Evolutionary conservation across 2,888 invertebrate species (phyloP).

Genomic region (Psococerastis gibbosa): DNA sequence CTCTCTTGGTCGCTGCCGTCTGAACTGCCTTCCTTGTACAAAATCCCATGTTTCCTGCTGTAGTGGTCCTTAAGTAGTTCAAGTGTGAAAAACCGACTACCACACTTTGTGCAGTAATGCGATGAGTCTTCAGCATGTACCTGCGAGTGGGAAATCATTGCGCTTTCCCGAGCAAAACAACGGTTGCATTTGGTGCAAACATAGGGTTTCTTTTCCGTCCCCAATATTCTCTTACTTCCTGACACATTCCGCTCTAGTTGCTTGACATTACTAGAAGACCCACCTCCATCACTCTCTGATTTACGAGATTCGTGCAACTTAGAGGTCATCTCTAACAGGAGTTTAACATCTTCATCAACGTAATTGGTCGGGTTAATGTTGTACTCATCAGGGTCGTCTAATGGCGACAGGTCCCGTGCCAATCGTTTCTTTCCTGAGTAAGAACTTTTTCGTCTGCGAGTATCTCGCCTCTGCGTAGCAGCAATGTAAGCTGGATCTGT

Average conservation of each 20-base stretch:
- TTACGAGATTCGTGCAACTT: constrained; percentile 14
- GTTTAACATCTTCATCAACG: constrained; percentile 29
- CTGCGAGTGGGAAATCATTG: constrained; percentile 44
- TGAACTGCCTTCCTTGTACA: constrained; percentile 22
- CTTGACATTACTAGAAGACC: too few species aligned
- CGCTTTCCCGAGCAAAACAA: constrained; percentile 65
- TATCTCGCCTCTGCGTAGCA: too few species aligned
- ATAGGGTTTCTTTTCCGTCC: constrained; percentile 39
- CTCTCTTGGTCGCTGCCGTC: constrained; percentile 38
- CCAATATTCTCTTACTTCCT: too few species aligned
- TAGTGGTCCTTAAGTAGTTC: constrained; percentile 38
- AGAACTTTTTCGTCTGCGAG: too few species aligned
- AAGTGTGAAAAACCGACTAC: constrained; percentile 62
- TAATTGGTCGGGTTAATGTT: constrained; percentile 22
- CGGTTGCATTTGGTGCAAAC: constrained; percentile 60
- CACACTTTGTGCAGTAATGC: constrained; percentile 57
- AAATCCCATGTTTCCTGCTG: constrained; percentile 34
- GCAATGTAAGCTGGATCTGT: too few species aligned
- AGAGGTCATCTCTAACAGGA: constrained; percentile 29
- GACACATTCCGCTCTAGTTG: too few species aligned
- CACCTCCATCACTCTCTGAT: not conserved
- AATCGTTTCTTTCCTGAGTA: too few species aligned
- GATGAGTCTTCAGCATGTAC: constrained; percentile 65
- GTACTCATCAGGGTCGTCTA: too few species aligned
- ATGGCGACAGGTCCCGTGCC: too few species aligned